These are phyloP conservation scores for Cheumatopsyche charites DNA, from an alignment of 1,140 invertebrate species.

Conservation along the genomic window DNA sequence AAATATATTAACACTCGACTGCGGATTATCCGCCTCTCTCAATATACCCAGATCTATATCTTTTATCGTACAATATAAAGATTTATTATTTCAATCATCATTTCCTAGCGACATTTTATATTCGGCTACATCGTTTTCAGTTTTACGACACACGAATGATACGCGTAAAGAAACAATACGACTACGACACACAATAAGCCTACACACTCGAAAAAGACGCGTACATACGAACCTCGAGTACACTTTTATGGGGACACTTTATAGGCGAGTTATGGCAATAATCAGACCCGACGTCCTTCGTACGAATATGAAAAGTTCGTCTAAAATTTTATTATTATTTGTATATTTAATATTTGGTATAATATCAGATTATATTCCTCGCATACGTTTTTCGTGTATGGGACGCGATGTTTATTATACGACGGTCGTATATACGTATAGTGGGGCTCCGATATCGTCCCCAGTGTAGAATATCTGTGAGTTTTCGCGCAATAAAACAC, in stretches of 20 bases:
- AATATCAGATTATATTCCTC: background rate
- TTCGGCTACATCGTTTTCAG: conserved; percentile 42
- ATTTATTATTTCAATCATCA: conserved; percentile 50
- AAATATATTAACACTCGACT: conserved; percentile 6
- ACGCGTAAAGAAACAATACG: conserved; percentile 43
- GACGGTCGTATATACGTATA: background rate
- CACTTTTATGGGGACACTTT: conserved; percentile 43
- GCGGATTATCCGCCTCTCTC: conserved; percentile 34
- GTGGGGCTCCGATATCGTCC: conserved; percentile 27
- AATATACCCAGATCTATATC: conserved; percentile 22
- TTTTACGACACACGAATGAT: conserved; percentile 40
- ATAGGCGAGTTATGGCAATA: conserved; percentile 45
- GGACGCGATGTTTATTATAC: background rate
- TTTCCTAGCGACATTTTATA: conserved; percentile 46
- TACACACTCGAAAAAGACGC: background rate
- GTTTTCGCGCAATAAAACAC: conserved; percentile 50
- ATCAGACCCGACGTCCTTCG: conserved; percentile 23
- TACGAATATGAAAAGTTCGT: conserved; percentile 1
- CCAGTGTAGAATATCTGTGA: conserved; percentile 43
- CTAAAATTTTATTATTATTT: background rate
- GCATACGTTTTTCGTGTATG: background rate
- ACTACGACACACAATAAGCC: conserved; percentile 28
- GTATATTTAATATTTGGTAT: background rate
- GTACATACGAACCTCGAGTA: background rate
- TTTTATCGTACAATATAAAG: conserved; percentile 46